A percentile compares a stretch with the other conserved stretches of the same genome.
Evolutionary conservation across 2,888 invertebrate species (phyloP).

Genomic region (Hecatera dysodea): DNA sequence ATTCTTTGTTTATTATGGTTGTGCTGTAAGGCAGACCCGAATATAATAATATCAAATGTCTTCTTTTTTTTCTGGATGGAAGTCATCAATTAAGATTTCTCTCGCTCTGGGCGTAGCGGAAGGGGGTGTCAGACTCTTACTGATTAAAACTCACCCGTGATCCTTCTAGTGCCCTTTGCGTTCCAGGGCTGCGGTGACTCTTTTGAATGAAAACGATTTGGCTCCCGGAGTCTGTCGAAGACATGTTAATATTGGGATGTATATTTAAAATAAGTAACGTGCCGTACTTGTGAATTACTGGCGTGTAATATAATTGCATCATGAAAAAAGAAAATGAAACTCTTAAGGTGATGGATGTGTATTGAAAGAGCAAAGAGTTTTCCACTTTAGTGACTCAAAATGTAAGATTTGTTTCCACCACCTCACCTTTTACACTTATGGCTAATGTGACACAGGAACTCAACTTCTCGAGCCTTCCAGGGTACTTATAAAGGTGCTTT

Average conservation of each 20-base stretch:
- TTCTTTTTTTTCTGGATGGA: too few species aligned
- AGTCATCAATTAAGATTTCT: too few species aligned
- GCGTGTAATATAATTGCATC: slow-evolving; percentile 25
- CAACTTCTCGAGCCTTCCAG: background rate
- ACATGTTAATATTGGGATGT: slow-evolving; percentile 26
- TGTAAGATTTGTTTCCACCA: slow-evolving; percentile 36
- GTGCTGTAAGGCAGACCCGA: slow-evolving; percentile 1
- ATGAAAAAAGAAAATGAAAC: slow-evolving; percentile 29
- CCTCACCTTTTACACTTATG: slow-evolving; percentile 26
- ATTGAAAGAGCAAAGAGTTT: slow-evolving; percentile 32
- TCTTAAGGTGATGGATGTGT: background rate
- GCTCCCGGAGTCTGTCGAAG: slow-evolving; percentile 20
- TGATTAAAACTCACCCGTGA: too few species aligned
- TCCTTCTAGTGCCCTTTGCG: too few species aligned
- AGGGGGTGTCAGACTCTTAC: too few species aligned
- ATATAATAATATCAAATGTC: slow-evolving; percentile 10
- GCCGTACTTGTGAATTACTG: background rate
- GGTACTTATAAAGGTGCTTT: slow-evolving; percentile 28
- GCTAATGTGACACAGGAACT: slow-evolving; percentile 23
- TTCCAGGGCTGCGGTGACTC: too few species aligned
- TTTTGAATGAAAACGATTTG: slow-evolving; percentile 10
- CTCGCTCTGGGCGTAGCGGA: too few species aligned
- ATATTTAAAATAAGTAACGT: background rate
- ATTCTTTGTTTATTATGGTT: slow-evolving; percentile 9
- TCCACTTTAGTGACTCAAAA: slow-evolving; percentile 24